Base-by-base conservation (phyloP, 1,140 invertebrate species). In the Hypsibius dujardini region DNA sequence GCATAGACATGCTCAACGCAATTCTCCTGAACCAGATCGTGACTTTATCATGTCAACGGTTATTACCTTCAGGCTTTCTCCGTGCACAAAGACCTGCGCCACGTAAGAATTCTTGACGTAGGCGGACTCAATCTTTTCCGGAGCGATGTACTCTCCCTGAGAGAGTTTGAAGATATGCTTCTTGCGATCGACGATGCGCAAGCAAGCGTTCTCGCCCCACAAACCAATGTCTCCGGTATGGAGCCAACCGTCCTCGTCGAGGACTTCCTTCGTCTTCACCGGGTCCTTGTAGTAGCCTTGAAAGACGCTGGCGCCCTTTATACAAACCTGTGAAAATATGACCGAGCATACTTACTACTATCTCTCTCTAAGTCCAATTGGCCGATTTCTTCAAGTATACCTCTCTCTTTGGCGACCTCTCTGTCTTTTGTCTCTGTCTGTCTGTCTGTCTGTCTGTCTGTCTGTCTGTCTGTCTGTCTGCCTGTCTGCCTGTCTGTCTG, bases 111-210 rank as follows among this genome's bases (percentile, higher is more conserved):
- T 92, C 76, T 90, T 84, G 70, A 89, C 86, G 79, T 98, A 97
- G 77, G 96, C 90, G 79, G 91, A 95, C 83, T 98, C 95, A 76
- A 99, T 95, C 84, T 97, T 98, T 81, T 98, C 95, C 70, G 95
- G 94, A 74, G 95, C 92, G 78, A 98, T 95, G 76, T 98, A 98
- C 82, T 98, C 95, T 73, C 95, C 95, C 83, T 96, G 93, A 47
- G 92, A 90, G 69, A 96, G 81, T 81, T 97, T 97, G 81, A 98
- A 98, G 74, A 95, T 95, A 80, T 96, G 90, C 81, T 96, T 95
- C 81, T 90, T 92, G 75, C 94, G 85, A 80, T 97, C 94, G 75
- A 96, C 93, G 75, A 98, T 94, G 81, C 92, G 92, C 74, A 97
- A 78, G 1, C 89, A 88, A 47, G 92, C 93, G 81, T 92, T 95